Evolutionary conservation across 2,113 vertebrate genomes (phyloP).

Genomic region (Megalops atlanticus): DNA sequence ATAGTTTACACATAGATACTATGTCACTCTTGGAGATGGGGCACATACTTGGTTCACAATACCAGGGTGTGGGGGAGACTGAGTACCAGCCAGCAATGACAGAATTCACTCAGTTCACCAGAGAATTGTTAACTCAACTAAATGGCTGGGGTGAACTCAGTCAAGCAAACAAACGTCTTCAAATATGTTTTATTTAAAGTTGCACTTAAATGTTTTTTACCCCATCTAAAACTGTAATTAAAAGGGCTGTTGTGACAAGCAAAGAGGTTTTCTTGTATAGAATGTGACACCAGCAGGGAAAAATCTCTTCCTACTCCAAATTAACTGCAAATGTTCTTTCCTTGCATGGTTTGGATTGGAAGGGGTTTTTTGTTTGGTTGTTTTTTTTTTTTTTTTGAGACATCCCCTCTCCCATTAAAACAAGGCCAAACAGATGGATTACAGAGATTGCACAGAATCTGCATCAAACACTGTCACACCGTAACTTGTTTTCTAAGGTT

Average conservation of each 20-base stretch:
- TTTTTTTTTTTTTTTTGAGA: not conserved
- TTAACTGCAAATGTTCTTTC: not conserved
- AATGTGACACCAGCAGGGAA: not conserved
- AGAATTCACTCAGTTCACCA: not conserved
- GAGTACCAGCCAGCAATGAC: not conserved
- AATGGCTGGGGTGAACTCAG: not conserved
- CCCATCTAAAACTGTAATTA: not conserved
- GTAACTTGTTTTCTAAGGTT: not conserved
- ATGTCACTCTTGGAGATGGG: constrained; percentile 41
- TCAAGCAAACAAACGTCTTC: not conserved
- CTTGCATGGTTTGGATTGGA: not conserved
- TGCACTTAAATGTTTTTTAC: not conserved
- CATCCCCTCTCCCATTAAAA: not conserved
- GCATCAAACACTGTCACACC: not conserved
- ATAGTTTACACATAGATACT: constrained; percentile 46
- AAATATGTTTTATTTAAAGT: not conserved
- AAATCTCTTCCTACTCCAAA: too few species aligned
- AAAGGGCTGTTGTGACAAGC: not conserved
- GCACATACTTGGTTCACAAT: not conserved
- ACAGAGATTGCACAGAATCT: not conserved
- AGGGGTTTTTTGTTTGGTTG: too few species aligned
- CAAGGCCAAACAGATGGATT: not conserved
- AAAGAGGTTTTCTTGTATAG: not conserved
- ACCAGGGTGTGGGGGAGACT: not conserved
- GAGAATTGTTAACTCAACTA: not conserved